These are phyloP conservation scores for Petrocephalus schoutedeni DNA, from an alignment of 2,797 vertebrate genomes.

Conservation along the genomic window DNA sequence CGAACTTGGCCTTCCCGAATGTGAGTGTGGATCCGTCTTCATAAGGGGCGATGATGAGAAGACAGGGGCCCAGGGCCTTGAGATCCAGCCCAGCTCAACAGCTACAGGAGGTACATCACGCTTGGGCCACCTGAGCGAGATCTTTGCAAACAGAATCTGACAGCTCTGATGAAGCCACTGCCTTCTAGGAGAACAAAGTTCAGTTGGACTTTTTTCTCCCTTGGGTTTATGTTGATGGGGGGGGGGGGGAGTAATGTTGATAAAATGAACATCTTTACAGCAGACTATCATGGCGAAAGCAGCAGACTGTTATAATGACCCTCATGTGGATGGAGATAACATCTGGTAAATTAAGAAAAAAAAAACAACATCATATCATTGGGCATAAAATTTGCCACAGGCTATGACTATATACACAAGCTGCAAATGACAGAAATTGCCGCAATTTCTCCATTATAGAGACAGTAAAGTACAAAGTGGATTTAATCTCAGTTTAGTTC, in stretches of 20 bases:
- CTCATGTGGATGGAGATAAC: background rate
- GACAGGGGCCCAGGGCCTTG: background rate
- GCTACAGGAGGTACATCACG: background rate
- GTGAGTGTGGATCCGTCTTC: background rate
- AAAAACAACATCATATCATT: too few species aligned
- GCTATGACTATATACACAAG: background rate
- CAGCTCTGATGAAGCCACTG: background rate
- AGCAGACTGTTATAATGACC: background rate
- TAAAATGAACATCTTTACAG: background rate
- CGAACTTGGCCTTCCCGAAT: background rate
- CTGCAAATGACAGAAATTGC: background rate
- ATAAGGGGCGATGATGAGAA: background rate
- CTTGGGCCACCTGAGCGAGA: background rate
- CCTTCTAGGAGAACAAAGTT: constrained; percentile 16
- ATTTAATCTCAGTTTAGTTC: background rate
- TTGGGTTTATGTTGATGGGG: background rate
- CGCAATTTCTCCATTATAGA: background rate
- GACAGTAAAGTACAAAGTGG: background rate
- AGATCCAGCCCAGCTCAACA: background rate
- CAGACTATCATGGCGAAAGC: background rate
- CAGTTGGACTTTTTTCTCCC: background rate
- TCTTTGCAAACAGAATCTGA: background rate
- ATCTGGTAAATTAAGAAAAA: background rate
- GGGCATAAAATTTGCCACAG: background rate
- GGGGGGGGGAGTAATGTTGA: background rate